Evolutionary conservation across 2,888 invertebrate genomes (phyloP).

Genomic region (Lissocephala sabroskyi): DNA sequence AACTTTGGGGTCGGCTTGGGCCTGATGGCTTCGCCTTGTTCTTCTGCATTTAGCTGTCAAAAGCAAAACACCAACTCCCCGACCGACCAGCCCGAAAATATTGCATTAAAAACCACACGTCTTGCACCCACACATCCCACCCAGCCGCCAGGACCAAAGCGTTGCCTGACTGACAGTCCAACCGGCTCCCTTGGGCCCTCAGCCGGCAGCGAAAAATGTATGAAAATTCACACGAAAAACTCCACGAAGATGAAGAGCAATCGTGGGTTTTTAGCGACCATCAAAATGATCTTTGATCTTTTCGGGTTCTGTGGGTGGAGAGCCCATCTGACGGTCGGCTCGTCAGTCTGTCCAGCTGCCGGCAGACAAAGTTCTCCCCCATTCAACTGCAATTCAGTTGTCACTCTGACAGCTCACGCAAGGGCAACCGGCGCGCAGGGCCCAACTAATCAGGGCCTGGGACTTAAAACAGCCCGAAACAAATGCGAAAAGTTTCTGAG

Average conservation of each 20-base stretch:
- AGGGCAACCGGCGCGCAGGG: conserved; percentile 34
- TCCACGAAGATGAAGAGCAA: conserved; percentile 46
- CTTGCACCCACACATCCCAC: conserved; percentile 34
- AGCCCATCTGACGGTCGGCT: background rate
- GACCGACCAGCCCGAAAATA: conserved; percentile 18
- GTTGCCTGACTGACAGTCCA: conserved; percentile 46
- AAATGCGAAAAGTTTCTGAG: conserved; percentile 12
- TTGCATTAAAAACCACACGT: conserved; percentile 29
- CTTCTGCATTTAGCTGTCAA: conserved; percentile 60
- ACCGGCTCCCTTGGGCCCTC: conserved; percentile 41
- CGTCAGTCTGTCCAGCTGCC: background rate
- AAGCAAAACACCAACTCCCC: conserved; percentile 31
- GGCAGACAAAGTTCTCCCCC: conserved; percentile 22
- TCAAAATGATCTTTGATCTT: no score
- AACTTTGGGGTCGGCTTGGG: no score
- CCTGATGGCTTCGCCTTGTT: background rate
- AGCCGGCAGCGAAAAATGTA: conserved; percentile 32
- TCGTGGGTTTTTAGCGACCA: no score
- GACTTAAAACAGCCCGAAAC: conserved; percentile 9
- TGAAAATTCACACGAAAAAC: conserved; percentile 48
- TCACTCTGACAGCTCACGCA: conserved; percentile 61
- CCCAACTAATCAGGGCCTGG: conserved; percentile 37
- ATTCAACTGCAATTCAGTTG: conserved; percentile 47
- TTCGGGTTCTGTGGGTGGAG: background rate
- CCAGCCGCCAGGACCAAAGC: no score